Percentiles rank a stretch among this genome's conserved stretches.
phyloP scores from a whole-genome alignment of 2,797 vertebrate genomes.

The Furcifer pardalis region DNA sequence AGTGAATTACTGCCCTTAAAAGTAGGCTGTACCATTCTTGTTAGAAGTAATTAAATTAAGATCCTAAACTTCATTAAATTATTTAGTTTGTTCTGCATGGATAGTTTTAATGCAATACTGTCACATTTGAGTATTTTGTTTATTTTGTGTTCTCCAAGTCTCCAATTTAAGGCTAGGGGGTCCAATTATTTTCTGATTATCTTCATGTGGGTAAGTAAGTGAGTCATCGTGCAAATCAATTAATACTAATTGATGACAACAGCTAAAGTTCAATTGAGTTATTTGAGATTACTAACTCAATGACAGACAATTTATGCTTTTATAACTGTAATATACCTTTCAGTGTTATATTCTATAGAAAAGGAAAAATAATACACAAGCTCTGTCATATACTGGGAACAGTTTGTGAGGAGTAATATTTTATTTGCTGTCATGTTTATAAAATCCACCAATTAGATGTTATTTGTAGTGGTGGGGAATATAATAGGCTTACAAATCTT shows the following conservation, averaged over 20 bases:
- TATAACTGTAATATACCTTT: conserved; percentile 43
- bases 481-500: neutral
- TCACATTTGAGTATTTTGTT: conserved; percentile 44
- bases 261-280: conserved; percentile 60
- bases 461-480: conserved; percentile 18
- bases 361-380: conserved; percentile 20
- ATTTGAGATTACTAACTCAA: conserved; percentile 57
- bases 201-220: conserved; percentile 47
- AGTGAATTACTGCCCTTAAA: neutral
- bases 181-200: conserved; percentile 63
- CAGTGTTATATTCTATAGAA: conserved; percentile 10
- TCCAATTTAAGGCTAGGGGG: conserved; percentile 51
- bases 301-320: conserved; percentile 41
- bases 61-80: neutral
- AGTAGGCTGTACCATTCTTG: neutral
- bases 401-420: neutral
- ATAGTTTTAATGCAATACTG: conserved; percentile 13
- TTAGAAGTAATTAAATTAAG: neutral
- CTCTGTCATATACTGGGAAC: neutral
- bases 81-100: conserved; percentile 31
- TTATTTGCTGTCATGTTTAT: neutral
- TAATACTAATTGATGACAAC: conserved; percentile 52
- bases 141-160: conserved; percentile 52
- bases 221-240: conserved; percentile 63
- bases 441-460: neutral